Evolutionary conservation across 2,113 vertebrate genomes (phyloP), one percentile per base, ranked within the genome.

Genomic region (Oplegnathus fasciatus): DNA sequence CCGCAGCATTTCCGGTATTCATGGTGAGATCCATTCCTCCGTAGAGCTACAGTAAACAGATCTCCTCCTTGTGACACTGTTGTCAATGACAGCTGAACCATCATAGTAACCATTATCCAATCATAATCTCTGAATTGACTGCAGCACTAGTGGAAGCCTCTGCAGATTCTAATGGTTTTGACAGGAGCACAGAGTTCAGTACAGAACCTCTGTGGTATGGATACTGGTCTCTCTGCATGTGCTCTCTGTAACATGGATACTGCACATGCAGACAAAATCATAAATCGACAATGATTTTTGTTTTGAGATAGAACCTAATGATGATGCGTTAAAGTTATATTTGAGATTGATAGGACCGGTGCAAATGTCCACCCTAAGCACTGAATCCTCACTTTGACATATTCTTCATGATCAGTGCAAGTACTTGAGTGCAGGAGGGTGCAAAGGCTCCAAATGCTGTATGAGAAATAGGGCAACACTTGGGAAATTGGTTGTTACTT

Each of bases 111-210:
- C 55, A 48, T 50, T 60, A 69, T 34, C 40, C 9, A 22, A 18
- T 24, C 40, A 30, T 74, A 30, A 60, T 60, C 52, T 58, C 15
- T 28, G 24, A 57, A 42, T 52, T 54, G 32, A 57, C 52, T 74
- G 72, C 42, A 9, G 15, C 37, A 18, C 28, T 4, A 13, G 8
- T 20, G 34, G 34, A 28, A 42, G n/a, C 69, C 34, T 55, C 34
- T 30, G 34, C 50, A 57, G 75, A 68, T 42, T 67, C 1, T 11
- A 54, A 40, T 22, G 32, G 9, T 52, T 78, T 44, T 70, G 44
- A 71, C 76, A 78, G 65, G 54, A 42, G 9, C 13, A 17, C 46
- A 44, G 48, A 78, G 62, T 34, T 55, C 24, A 13, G 15, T 55
- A 7, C 14, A 37, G 60, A 55, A 17, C 7, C 37, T 74, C 37